Evolutionary conservation across 2,888 invertebrate genomes (phyloP).

Genomic region (Spatulosminthurus flaviceps): DNA sequence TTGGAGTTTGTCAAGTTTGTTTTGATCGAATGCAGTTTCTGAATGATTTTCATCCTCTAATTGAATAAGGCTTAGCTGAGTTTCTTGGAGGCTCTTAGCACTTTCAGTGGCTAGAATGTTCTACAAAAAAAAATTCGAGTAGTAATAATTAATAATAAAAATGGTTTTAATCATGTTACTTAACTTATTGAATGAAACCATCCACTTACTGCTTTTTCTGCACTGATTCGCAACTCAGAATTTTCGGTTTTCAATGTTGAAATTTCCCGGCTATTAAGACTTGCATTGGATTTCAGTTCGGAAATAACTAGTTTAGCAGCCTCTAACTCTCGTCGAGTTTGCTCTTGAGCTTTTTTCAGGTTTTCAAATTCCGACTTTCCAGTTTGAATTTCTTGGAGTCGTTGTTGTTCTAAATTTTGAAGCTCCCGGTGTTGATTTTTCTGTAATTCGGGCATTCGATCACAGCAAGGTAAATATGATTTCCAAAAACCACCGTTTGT

Average conservation of each 20-base stretch:
- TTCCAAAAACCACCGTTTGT: no score
- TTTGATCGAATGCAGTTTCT: background rate
- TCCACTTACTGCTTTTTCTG: background rate
- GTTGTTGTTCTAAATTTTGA: background rate
- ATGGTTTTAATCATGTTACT: no score
- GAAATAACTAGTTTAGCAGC: background rate
- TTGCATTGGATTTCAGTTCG: background rate
- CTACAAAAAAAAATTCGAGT: no score
- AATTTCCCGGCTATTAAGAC: constrained; percentile 23
- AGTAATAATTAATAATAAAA: no score
- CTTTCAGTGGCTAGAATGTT: no score
- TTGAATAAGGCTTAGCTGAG: background rate
- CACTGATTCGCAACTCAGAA: background rate
- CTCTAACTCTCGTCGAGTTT: background rate
- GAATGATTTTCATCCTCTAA: background rate
- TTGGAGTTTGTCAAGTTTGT: background rate
- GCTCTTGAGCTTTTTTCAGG: background rate
- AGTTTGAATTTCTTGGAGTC: background rate
- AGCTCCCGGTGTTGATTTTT: background rate
- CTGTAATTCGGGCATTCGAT: background rate
- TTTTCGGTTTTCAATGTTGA: constrained; percentile 23
- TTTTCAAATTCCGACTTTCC: background rate
- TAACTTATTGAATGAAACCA: background rate
- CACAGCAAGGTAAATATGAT: no score
- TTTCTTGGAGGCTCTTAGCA: no score